Conservation (phyloP, 2,888 invertebrate genomes). For the Icerya purchasi region DNA sequence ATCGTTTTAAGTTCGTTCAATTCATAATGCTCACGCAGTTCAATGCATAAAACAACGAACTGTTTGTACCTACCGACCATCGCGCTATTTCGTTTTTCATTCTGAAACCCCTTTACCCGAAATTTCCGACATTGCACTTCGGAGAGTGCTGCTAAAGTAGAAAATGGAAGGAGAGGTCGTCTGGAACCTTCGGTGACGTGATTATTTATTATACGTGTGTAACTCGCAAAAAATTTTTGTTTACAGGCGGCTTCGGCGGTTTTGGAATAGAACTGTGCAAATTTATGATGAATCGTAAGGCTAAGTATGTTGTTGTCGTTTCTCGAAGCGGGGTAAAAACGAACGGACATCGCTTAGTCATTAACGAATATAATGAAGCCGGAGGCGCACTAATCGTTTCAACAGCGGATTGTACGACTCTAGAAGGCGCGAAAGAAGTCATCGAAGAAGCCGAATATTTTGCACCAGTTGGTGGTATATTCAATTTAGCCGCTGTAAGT, state of each 20-base stretch:
- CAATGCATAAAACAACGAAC: too few relatives aligned
- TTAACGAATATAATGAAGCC: not conserved
- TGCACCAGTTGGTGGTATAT: not conserved
- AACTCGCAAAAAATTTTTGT: too few relatives aligned
- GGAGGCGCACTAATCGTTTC: not conserved
- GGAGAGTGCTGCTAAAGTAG: too few relatives aligned
- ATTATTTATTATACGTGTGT: too few relatives aligned
- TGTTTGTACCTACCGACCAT: too few relatives aligned
- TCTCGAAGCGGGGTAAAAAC: not conserved
- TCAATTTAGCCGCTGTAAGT: not conserved
- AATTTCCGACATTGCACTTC: too few relatives aligned
- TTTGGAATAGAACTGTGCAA: not conserved
- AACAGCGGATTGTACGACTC: not conserved
- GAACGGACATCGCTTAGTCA: not conserved
- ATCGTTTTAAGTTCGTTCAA: too few relatives aligned
- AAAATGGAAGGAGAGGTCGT: too few relatives aligned
- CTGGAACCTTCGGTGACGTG: too few relatives aligned
- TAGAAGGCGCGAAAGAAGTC: not conserved
- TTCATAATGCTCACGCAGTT: too few relatives aligned
- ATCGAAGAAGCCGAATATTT: not conserved
- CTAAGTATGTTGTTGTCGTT: not conserved
- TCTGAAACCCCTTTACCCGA: too few relatives aligned
- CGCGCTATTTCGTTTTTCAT: too few relatives aligned
- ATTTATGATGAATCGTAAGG: not conserved
- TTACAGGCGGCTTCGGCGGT: not conserved